phyloP scores from a whole-genome alignment of 2,888 invertebrate genomes.

The Papilio gigon region DNA sequence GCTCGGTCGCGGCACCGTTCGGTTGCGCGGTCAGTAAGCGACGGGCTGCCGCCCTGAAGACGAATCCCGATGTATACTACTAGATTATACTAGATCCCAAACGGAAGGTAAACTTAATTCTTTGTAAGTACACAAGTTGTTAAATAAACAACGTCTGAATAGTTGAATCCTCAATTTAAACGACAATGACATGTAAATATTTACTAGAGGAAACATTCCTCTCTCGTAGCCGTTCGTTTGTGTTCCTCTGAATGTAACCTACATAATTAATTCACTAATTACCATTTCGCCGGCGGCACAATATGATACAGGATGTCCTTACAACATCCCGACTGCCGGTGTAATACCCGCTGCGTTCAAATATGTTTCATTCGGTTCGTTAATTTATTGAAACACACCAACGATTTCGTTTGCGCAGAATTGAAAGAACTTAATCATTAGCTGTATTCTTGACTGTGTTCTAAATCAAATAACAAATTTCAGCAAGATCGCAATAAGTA shows the following conservation, averaged over 20 bases:
- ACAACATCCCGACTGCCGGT: constrained; percentile 52
- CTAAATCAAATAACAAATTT: no score
- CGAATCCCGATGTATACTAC: no score
- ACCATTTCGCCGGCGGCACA: constrained; percentile 62
- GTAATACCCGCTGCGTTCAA: constrained; percentile 21
- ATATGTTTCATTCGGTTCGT: constrained; percentile 25
- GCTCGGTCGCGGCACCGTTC: no score
- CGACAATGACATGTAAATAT: constrained; percentile 38
- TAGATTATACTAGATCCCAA: no score
- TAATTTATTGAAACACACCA: constrained; percentile 17
- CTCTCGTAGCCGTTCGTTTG: constrained; percentile 24
- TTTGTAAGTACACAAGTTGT: background rate
- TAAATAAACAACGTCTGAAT: constrained; percentile 8
- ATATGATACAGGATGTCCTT: constrained; percentile 65
- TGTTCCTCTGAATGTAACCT: constrained; percentile 29
- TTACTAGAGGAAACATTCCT: constrained; percentile 15
- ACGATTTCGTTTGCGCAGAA: no score
- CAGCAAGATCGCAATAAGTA: no score
- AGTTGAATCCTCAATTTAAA: constrained; percentile 46
- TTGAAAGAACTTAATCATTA: no score
- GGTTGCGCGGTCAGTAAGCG: no score
- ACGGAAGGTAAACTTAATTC: background rate
- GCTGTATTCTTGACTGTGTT: no score
- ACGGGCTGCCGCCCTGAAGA: no score
- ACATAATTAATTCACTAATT: constrained; percentile 65